Base-by-base conservation (phyloP, 1,140 invertebrate genomes). In the Sinella curviseta region DNA sequence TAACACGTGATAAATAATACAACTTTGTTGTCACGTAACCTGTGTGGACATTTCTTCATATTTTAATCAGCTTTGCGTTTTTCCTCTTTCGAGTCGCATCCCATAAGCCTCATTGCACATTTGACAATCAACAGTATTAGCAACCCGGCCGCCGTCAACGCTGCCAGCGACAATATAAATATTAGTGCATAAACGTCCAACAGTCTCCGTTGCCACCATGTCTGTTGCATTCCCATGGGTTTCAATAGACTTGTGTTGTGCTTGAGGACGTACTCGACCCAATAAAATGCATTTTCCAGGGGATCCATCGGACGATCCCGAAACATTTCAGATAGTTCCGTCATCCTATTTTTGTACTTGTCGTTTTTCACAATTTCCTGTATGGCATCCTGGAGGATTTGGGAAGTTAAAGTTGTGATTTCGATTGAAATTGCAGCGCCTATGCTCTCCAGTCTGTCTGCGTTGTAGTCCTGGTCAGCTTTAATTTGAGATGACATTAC, bases 231-330 rank as follows among this genome's bases (percentile, higher is more conserved):
- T n/a, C 86, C 83, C 48, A 81, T 84, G 73, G 84, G 86, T 74
- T 84, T 83, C 35, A 90, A 83, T 84, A 89, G 88, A 48, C 84
- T 80, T 1, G 87, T 87, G 17, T 89, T 89, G 78, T 90, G 86
- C 34, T 89, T 84, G 34, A 90, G 85, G 16, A 90, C 87, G 83
- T 89, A 90, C 81, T 91, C 90, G 12, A 87, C 88, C 90, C 90
- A 91, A 74, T 78, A 86, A 24, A 84, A 77, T 8, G 84, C 85
- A 28, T 24, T 76, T n/a, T 85, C 83, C 16, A 84, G 35, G 30
- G 85, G 84, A 76, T 36, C 80, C 55, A 65, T 4, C 4, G 88
- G 90, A 1, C 89, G 87, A 83, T 92, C 90, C 33, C 88, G 87
- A 82, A 90, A 90, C n/a, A 34, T 54, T 1, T 28, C 39, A 3